Conservation (phyloP, 1,140 invertebrate species). For the Manduca sexta region DNA sequence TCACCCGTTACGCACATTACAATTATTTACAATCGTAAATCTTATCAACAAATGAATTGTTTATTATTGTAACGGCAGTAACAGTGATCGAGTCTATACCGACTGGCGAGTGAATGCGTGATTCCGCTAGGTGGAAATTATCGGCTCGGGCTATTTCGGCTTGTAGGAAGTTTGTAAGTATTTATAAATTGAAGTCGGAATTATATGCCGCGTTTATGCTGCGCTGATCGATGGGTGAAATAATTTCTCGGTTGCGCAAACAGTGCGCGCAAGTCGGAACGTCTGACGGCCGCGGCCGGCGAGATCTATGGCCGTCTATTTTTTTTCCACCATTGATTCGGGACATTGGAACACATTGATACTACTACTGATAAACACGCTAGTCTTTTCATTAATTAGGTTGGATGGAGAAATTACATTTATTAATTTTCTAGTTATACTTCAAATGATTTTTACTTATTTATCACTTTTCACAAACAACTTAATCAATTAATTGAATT, state of each 20-base stretch:
- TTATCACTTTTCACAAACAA: no score
- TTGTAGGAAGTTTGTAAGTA: constrained; percentile 26
- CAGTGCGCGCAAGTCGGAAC: neutral
- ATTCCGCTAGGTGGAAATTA: constrained; percentile 29
- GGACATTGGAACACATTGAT: no score
- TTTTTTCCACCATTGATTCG: no score
- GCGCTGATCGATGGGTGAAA: constrained; percentile 5
- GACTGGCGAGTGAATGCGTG: constrained; percentile 26
- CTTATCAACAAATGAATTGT: constrained; percentile 32
- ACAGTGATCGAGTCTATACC: constrained; percentile 35
- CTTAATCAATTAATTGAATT: no score
- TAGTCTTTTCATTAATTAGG: no score
- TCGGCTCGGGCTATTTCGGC: constrained; percentile 22
- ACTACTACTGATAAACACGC: no score
- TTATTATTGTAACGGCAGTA: constrained; percentile 45
- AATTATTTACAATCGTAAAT: constrained; percentile 58
- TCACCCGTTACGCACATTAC: constrained; percentile 30
- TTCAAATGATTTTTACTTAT: no score
- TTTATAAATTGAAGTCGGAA: constrained; percentile 22
- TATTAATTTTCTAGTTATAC: no score
- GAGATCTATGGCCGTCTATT: no score
- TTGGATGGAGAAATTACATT: no score
- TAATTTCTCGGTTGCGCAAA: constrained; percentile 6
- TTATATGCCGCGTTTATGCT: constrained; percentile 12
- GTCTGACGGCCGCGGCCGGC: no score